Evolutionary conservation across 2,888 invertebrate genomes (phyloP).

Genomic region (Leptopilina myrica): DNA sequence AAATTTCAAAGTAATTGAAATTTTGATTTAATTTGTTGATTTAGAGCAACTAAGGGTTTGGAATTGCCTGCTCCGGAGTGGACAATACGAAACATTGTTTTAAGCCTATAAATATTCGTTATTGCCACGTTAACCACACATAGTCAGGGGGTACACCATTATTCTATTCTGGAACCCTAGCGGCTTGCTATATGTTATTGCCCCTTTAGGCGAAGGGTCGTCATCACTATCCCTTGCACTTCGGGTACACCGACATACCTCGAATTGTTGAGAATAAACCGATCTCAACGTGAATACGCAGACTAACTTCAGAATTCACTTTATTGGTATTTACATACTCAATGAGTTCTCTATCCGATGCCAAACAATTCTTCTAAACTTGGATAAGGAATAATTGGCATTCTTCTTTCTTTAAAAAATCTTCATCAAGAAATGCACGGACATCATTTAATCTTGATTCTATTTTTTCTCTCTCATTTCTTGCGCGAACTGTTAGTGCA

Average conservation of each 20-base stretch:
- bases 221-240: slow-evolving; percentile 65
- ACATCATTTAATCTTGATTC: no score
- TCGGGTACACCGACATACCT: slow-evolving; percentile 63
- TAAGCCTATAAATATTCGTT: slow-evolving; percentile 74
- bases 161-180: slow-evolving; percentile 61
- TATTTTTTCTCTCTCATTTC: no score
- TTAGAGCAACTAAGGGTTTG: slow-evolving; percentile 26
- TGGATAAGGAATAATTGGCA: slow-evolving; percentile 18
- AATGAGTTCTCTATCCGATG: slow-evolving; percentile 61
- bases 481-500: no score
- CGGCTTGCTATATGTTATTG: slow-evolving; percentile 68
- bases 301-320: slow-evolving; percentile 66
- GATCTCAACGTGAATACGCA: slow-evolving; percentile 60
- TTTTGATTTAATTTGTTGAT: slow-evolving; percentile 13
- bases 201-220: slow-evolving; percentile 65
- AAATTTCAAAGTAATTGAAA: slow-evolving; percentile 1
- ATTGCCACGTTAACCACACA: slow-evolving; percentile 74
- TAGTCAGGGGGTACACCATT: slow-evolving; percentile 67
- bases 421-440: not conserved
- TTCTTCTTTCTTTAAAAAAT: slow-evolving; percentile 1
- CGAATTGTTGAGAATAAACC: slow-evolving; percentile 66
- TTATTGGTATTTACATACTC: slow-evolving; percentile 72
- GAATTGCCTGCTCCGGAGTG: slow-evolving; percentile 55
- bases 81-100: slow-evolving; percentile 74
- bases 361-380: not conserved